phyloP scores from a whole-genome alignment of 2,113 vertebrate species.

The Tragelaphus buxtoni region DNA sequence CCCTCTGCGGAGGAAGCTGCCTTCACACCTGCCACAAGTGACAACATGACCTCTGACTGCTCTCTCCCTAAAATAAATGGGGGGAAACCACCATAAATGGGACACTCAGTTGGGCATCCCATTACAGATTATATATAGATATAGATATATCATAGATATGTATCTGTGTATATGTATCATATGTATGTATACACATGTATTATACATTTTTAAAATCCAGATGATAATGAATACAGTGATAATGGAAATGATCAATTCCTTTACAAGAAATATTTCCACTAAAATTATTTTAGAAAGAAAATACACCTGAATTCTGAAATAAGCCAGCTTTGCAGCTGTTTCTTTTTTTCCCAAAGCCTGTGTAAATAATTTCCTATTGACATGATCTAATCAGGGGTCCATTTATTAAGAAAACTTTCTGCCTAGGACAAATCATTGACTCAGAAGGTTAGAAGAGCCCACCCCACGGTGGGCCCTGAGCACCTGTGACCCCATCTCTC shows the following conservation, averaged over 20 bases:
- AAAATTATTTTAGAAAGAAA: slow-evolving; percentile 11
- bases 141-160: neutral
- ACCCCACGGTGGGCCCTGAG: neutral
- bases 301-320: neutral
- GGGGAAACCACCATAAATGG: neutral
- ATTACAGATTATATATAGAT: neutral
- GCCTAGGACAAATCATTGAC: neutral
- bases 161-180: too few relatives aligned
- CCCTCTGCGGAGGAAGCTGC: neutral
- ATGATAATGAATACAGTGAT: too few relatives aligned
- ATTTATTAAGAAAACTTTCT: neutral
- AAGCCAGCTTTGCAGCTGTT: neutral
- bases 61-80: neutral
- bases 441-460: neutral
- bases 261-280: neutral
- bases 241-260: too few relatives aligned
- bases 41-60: neutral
- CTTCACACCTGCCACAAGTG: neutral
- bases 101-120: neutral
- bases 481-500: too few relatives aligned
- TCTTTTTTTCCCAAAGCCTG: neutral
- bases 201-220: too few relatives aligned
- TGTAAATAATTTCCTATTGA: neutral
- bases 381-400: neutral
- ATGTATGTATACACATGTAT: too few relatives aligned